These are phyloP conservation scores for Silvanus unidentatus DNA, from an alignment of 2,888 invertebrate genomes.

Conservation along the genomic window DNA sequence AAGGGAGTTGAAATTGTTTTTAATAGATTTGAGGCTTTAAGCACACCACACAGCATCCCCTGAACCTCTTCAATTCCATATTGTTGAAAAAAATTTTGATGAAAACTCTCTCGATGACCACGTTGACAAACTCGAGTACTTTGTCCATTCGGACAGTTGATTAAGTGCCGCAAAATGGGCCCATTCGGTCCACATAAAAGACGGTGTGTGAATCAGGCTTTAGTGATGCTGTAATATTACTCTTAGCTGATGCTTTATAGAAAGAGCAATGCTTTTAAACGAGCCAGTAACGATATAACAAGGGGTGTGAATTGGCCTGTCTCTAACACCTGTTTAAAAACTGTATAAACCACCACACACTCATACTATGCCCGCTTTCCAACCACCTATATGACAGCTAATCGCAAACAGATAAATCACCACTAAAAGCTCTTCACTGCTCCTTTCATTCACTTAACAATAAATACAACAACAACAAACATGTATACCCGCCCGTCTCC, in stretches of 20 bases:
- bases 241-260: conserved; percentile 11
- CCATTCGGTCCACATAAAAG: no score
- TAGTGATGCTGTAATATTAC: conserved; percentile 10
- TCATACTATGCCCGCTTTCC: conserved; percentile 18
- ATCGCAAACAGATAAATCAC: conserved; percentile 44
- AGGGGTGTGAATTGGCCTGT: conserved; percentile 39
- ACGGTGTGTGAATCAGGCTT: conserved; percentile 4
- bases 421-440: conserved; percentile 40
- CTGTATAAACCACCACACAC: conserved; percentile 32
- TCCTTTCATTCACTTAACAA: conserved; percentile 21
- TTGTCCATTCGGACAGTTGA: no score
- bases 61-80: no score
- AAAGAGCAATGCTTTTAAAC: conserved; percentile 22
- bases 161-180: no score
- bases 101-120: no score
- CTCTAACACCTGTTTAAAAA: conserved; percentile 42
- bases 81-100: no score
- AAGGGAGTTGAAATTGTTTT: conserved; percentile 28
- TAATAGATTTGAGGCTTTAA: conserved; percentile 28
- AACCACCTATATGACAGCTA: conserved; percentile 35
- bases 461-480: conserved; percentile 2
- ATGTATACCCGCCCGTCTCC: no score
- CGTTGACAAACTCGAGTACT: no score
- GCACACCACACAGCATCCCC: no score
- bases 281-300: conserved; percentile 25